These are phyloP conservation scores for Clarias batrachus DNA, from an alignment of 2,113 vertebrate species.

Conservation along the genomic window DNA sequence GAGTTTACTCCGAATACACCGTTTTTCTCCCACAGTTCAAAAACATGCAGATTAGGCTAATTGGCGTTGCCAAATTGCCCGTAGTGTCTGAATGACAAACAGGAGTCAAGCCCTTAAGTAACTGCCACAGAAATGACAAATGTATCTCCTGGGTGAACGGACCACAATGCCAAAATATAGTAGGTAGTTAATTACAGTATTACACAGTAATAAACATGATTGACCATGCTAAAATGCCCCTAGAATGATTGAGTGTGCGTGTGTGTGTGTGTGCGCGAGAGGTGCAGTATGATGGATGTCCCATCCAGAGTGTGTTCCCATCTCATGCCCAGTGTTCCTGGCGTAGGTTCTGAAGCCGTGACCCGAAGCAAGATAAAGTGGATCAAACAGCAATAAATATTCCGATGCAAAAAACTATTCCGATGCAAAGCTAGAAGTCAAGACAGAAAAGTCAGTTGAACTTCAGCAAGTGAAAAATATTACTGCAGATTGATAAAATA, in stretches of 20 bases:
- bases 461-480: not conserved
- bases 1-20: too few species aligned
- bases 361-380: not conserved
- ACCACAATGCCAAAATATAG: too few species aligned
- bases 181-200: not conserved
- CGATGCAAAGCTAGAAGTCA: not conserved
- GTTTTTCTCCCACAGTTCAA: too few species aligned
- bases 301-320: not conserved
- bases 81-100: too few species aligned
- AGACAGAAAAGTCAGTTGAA: not conserved
- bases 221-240: not conserved
- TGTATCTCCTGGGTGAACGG: too few species aligned
- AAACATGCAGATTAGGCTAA: too few species aligned
- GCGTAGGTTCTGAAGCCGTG: not conserved
- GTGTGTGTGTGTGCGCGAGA: slow-evolving; percentile 11
- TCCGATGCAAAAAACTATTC: not conserved
- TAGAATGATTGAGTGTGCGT: not conserved
- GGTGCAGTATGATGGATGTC: not conserved
- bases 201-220: not conserved
- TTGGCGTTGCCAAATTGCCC: too few species aligned
- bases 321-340: not conserved
- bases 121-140: too few species aligned
- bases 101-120: too few species aligned
- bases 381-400: not conserved
- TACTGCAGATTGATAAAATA: not conserved